Evolutionary conservation across 2,888 invertebrate species (phyloP).

Genomic region (Leucophenga maculata): DNA sequence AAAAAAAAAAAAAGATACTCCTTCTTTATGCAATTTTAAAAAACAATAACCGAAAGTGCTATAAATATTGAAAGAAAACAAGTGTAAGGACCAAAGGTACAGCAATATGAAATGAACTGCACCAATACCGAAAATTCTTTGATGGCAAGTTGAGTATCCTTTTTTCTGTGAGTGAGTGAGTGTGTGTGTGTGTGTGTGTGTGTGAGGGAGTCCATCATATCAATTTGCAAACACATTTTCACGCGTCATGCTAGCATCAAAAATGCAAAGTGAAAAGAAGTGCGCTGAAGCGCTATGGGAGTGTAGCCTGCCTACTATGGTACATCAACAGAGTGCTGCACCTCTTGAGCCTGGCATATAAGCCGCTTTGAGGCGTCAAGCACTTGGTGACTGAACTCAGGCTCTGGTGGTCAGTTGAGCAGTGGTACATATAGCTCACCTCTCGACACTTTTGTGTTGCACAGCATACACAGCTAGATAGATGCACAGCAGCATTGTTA

Average conservation of each 20-base stretch:
- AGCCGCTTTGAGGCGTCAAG: constrained; percentile 19
- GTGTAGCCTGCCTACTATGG: too few species aligned
- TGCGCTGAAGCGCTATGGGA: neutral
- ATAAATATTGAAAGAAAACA: constrained; percentile 41
- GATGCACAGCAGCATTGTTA: too few species aligned
- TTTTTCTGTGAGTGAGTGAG: neutral
- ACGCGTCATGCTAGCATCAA: neutral
- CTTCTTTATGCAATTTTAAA: neutral
- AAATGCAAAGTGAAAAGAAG: neutral
- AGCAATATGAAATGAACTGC: neutral
- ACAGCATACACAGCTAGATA: too few species aligned
- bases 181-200: neutral
- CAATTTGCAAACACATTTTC: constrained; percentile 19
- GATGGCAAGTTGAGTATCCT: neutral
- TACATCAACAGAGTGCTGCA: neutral
- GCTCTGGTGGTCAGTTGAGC: too few species aligned
- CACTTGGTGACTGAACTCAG: neutral
- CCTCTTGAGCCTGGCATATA: constrained; percentile 1
- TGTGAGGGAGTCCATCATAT: constrained; percentile 2
- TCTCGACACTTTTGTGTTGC: too few species aligned
- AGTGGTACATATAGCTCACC: too few species aligned
- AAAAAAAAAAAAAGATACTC: neutral
- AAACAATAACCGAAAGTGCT: constrained; percentile 38
- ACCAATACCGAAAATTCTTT: neutral
- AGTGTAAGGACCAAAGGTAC: neutral